Evolutionary conservation across 2,888 invertebrate genomes (phyloP).

Genomic region (Macrophya annulata): DNA sequence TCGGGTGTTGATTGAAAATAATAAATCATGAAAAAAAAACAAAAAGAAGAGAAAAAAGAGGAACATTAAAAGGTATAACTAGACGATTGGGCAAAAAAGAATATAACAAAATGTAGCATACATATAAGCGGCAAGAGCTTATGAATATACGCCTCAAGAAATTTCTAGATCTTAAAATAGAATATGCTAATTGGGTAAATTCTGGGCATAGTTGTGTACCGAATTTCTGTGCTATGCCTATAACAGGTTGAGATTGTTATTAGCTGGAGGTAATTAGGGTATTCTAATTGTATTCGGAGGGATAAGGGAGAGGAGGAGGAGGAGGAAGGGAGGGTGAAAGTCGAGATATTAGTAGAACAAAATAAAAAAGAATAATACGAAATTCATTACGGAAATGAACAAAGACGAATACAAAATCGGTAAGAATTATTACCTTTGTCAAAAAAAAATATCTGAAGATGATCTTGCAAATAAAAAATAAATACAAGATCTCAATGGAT

Average conservation of each 20-base stretch:
- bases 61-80: no score
- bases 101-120: no score
- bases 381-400: no score
- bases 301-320: neutral
- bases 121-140: neutral
- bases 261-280: neutral
- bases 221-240: slow-evolving; percentile 4
- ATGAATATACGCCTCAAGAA: slow-evolving; percentile 63
- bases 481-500: neutral
- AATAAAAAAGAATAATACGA: neutral
- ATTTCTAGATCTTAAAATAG: slow-evolving; percentile 68
- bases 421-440: neutral
- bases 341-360: neutral
- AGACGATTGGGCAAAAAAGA: no score
- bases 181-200: slow-evolving; percentile 71
- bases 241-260: neutral
- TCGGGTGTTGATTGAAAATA: slow-evolving; percentile 51
- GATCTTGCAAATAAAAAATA: neutral
- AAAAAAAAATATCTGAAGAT: neutral
- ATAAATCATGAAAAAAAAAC: neutral
- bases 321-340: neutral
- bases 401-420: neutral
- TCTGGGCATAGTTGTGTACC: neutral
- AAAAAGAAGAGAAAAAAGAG: neutral
- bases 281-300: slow-evolving; percentile 7